Evolutionary conservation across 2,888 invertebrate species (phyloP).

Genomic region (Fragum fragum): DNA sequence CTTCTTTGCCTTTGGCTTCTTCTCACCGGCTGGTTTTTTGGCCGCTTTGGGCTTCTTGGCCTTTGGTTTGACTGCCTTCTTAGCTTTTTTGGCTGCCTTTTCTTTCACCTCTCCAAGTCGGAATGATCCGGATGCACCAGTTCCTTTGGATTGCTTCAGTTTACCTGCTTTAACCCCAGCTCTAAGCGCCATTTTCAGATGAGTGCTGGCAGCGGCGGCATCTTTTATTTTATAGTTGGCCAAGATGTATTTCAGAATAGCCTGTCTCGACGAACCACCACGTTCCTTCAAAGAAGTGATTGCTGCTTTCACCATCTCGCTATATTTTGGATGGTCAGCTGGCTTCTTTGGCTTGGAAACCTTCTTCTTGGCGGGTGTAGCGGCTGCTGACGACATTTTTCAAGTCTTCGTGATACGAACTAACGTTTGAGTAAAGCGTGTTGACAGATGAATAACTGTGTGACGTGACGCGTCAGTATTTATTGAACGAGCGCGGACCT

Average conservation of each 20-base stretch:
- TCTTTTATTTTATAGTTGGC: conserved; percentile 87
- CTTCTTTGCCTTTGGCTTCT: conserved; percentile 71
- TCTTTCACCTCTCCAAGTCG: conserved; percentile 70
- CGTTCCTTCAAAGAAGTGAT: conserved; percentile 86
- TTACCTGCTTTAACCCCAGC: conserved; percentile 85
- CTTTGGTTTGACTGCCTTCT: conserved; percentile 58
- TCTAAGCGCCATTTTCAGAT: conserved; percentile 86
- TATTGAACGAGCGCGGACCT: conserved; percentile 72
- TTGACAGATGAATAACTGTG: neutral
- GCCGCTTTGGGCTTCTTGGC: conserved; percentile 59
- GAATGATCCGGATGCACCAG: conserved; percentile 83
- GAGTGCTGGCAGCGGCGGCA: conserved; percentile 85
- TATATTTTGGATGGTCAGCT: conserved; percentile 85
- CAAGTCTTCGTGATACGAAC: too few species aligned
- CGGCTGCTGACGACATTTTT: conserved; percentile 49
- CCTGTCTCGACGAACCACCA: conserved; percentile 87
- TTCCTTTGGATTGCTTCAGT: conserved; percentile 85
- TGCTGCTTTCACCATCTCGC: conserved; percentile 87
- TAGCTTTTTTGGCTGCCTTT: conserved; percentile 43
- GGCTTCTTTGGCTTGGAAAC: conserved; percentile 80
- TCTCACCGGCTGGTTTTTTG: conserved; percentile 62
- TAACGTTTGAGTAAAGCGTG: neutral
- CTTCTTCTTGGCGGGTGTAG: conserved; percentile 69
- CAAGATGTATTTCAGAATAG: conserved; percentile 87
- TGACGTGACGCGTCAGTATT: conserved; percentile 29